Base-by-base conservation (phyloP, 2,888 invertebrate species). In the Cremastinae sp. region DNA sequence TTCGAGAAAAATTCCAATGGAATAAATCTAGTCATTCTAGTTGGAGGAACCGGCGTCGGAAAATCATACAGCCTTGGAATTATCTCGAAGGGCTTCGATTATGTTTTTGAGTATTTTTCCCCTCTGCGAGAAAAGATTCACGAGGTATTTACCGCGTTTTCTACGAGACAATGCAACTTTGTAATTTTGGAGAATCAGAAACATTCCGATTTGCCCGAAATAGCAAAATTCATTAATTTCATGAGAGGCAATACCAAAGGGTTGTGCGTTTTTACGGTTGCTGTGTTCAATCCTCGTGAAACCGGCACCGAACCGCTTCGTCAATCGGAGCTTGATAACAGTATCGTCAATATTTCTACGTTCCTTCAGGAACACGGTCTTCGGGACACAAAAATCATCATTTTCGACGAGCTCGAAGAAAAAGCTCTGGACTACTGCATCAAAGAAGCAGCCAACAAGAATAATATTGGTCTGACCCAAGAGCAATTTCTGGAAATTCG, bases 11-110 rank as follows among this genome's bases (percentile, higher is more conserved):
- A 84, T 53, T 45, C 65, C 2, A 62, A 62, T 28, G 78, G 79
- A 0, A 80, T 87, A 18, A 82, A 85, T 72, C 39, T 87, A 2
- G 10, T 87, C 1, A 79, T 75, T 3, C 72, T 90, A 0, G 66
- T 87, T 9, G 89, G 89, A 10, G 86, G 87, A 10, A 87, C 85
- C 0, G 89, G 89, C 0, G 85, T 88, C 1, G 89, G 89, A 18
- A 89, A 89, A 81, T 85, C 89, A 2, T 86, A 87, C 43, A 82
- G 86, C 0, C 76, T 80, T 0, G 82, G 84, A 14, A 87, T 89
- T 18, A 83, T 90, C 28, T 81, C 75, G 14, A 82, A 82, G 18
- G 78, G 84, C 58, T 79, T 37, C 35, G 28, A 78, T 12, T 72
- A 75, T 18, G 62, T 83, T 47, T 79, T 84, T 35, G 79, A 86